These are phyloP conservation scores for Triops longicaudatus DNA, from an alignment of 1,140 invertebrate species.

Conservation along the genomic window DNA sequence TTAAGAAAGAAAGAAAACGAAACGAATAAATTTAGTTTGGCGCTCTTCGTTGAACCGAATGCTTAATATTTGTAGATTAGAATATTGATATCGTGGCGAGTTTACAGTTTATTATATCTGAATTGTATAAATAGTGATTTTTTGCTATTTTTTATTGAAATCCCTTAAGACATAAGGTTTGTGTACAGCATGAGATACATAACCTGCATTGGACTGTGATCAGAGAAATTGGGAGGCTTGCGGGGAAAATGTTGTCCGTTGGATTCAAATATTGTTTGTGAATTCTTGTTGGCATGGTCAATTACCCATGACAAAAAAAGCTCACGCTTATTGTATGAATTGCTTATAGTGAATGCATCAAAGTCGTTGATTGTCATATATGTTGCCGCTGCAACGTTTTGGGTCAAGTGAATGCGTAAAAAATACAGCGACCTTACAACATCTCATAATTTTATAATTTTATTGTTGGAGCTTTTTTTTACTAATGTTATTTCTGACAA, in stretches of 20 bases:
- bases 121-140: neutral
- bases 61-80: constrained; percentile 12
- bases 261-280: neutral
- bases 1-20: neutral
- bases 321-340: constrained; percentile 1
- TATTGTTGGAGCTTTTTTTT: neutral
- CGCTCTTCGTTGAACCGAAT: neutral
- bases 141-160: neutral
- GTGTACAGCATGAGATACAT: constrained; percentile 11
- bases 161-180: neutral
- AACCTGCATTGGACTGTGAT: constrained; percentile 6
- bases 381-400: neutral
- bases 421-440: constrained; percentile 11
- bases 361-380: constrained; percentile 1
- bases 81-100: neutral
- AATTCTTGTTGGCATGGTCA: neutral
- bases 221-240: neutral
- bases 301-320: constrained; percentile 9
- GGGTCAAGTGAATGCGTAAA: neutral
- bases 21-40: neutral
- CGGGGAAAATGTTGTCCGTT: neutral
- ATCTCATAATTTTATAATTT: no score
- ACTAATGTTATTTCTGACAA: neutral
- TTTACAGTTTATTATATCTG: neutral
- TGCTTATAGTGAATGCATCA: constrained; percentile 12